Conservation (phyloP, 1,140 invertebrate genomes). For the Charaxes varanes region DNA sequence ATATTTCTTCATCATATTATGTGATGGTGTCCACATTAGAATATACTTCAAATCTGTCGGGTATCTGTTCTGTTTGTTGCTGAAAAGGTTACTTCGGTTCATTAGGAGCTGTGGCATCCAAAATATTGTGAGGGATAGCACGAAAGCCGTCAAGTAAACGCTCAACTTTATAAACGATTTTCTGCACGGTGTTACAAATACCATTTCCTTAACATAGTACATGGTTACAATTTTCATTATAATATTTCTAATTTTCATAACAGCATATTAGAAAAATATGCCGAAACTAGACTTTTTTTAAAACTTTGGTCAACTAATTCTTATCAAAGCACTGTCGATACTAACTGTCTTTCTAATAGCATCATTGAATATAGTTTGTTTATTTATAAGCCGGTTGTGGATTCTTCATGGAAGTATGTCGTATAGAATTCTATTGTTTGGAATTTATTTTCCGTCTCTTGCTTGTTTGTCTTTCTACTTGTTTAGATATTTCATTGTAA, state of each 20-base stretch:
- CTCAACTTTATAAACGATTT: conserved; percentile 26
- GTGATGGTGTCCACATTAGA: conserved; percentile 34
- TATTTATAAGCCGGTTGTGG: conserved; percentile 6
- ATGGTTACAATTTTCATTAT: conserved; percentile 18
- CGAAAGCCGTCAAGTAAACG: conserved; percentile 17
- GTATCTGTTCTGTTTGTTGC: conserved; percentile 15
- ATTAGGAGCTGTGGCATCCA: conserved; percentile 25
- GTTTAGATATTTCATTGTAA: no score
- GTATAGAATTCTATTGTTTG: conserved; percentile 1
- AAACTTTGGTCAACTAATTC: no score
- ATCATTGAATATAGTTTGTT: conserved; percentile 14
- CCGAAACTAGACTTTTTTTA: background rate
- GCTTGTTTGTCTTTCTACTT: background rate
- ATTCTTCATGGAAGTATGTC: conserved; percentile 12
- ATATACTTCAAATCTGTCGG: conserved; percentile 51
- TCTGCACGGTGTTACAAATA: conserved; percentile 34
- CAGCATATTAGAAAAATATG: conserved; percentile 2
- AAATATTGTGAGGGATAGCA: conserved; percentile 21
- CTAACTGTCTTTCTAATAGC: conserved; percentile 4
- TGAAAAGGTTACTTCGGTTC: conserved; percentile 1
- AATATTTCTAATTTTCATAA: conserved; percentile 21
- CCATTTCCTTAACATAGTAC: conserved; percentile 46
- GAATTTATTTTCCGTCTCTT: conserved; percentile 5
- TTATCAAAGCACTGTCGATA: no score
- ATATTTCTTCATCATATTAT: background rate